Base-by-base conservation (phyloP, 2,888 invertebrate genomes). In the Hypselothyrea guttata region DNA sequence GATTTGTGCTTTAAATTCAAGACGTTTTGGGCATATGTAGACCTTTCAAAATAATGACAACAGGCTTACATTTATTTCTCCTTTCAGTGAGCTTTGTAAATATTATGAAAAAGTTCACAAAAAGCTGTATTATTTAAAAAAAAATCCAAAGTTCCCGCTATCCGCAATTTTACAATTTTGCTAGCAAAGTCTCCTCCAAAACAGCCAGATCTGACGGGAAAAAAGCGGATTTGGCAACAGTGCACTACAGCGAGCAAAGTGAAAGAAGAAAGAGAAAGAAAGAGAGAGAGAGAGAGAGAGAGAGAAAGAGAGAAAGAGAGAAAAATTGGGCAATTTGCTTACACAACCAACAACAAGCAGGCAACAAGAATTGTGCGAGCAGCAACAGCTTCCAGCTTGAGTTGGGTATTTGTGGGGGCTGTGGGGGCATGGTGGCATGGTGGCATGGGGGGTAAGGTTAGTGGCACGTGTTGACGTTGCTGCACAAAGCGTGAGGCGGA, bases 261-360 rank as follows among this genome's bases (percentile, higher is more conserved):
- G 38, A 34, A 7, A 44, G 13, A 37, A 22, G 33, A 15, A 27
- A 16, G 56, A 42, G 44, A 59, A 71, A 71, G 22, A 22, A 22
- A 5, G 3, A 22, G 2, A 44, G 56, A 61, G 65, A 37, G 58
- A 34, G 7, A 5, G 1, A 11, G 15, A 7, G 44, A 34, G 33
- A 27, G 38, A 4, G 22, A 52, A 35, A n/a, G 30, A 34, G 41
- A 37, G 13, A 12, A 22, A 4, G 2, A 12, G 8, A 52, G 30
- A 63, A 82, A 64, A 84, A 78, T 84, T 78, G 78, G 78, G 82
- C 78, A 78, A 78, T 78, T 78, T 78, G 78, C 78, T 78, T 82
- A 77, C 75, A 77, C 71, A 61, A 38, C 56, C 72, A 72, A 67
- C 69, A 70, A 67, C 55, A 69, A 59, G 51, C 42, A 52, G 51